Evolutionary conservation across 2,113 vertebrate species (phyloP).

Genomic region (Dicentrarchus labrax): DNA sequence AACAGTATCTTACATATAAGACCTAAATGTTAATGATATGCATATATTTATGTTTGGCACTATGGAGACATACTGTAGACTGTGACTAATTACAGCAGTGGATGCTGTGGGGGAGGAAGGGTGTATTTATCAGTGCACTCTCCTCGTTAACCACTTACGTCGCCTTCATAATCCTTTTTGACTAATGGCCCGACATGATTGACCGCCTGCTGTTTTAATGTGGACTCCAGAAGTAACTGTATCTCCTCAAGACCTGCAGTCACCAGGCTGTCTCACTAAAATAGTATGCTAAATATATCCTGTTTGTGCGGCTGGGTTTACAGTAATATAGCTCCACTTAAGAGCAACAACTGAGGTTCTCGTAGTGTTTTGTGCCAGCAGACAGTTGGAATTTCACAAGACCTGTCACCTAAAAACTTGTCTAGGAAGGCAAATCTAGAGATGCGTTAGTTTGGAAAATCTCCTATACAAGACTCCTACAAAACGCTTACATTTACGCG

Average conservation of each 20-base stretch:
- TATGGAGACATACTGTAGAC: not conserved
- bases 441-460: not conserved
- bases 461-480: not conserved
- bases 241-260: constrained; percentile 80
- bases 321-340: constrained; percentile 30
- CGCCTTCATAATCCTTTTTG: constrained; percentile 58
- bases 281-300: constrained; percentile 85
- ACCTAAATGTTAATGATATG: constrained; percentile 20
- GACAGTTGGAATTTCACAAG: not conserved
- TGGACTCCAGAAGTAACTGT: constrained; percentile 82
- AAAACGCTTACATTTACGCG: not conserved
- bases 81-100: not conserved
- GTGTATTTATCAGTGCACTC: constrained; percentile 3
- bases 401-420: not conserved
- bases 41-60: constrained; percentile 38
- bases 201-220: constrained; percentile 79
- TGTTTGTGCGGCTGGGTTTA: constrained; percentile 69
- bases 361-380: not conserved
- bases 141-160: constrained; percentile 69
- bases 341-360: constrained; percentile 20
- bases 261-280: constrained; percentile 78
- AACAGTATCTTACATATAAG: not conserved
- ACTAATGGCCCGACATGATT: constrained; percentile 68
- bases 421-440: not conserved
- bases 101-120: not conserved